A percentile compares a stretch with the other conserved stretches of the same genome.
Conservation (phyloP, 2,113 vertebrate species). For the Phoenicopterus ruber region DNA sequence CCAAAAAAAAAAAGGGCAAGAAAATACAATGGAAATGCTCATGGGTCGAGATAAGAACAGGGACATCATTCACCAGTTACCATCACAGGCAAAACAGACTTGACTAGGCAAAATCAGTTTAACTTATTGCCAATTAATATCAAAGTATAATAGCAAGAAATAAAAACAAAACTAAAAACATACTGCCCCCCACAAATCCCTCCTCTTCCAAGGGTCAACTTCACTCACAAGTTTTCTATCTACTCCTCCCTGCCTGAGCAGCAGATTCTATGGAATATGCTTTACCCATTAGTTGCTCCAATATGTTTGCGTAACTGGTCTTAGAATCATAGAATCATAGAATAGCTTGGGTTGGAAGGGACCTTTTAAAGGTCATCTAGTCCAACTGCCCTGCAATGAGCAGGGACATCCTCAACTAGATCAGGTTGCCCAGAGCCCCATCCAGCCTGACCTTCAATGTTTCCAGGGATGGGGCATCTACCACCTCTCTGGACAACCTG, state of each 20-base stretch:
- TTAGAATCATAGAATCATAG: no score
- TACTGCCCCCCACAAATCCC: no score
- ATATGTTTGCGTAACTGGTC: not conserved
- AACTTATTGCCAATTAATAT: not conserved
- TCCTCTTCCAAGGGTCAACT: not conserved
- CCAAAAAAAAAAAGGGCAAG: not conserved
- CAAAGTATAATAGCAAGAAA: not conserved
- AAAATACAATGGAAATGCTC: not conserved
- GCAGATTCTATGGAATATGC: not conserved
- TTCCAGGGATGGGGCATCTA: no score
- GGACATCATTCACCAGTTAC: not conserved
- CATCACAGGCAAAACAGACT: not conserved
- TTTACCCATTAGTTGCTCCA: not conserved
- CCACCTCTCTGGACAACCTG: no score
- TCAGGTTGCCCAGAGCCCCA: no score
- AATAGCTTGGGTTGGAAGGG: no score
- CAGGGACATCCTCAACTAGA: no score
- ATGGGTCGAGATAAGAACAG: not conserved
- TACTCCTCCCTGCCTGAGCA: not conserved
- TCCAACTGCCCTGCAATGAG: no score
- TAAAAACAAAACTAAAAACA: not conserved
- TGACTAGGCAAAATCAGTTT: not conserved
- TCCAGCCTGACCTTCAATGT: no score
- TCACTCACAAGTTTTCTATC: not conserved
- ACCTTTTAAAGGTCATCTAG: no score